Percentiles rank a stretch among this genome's conserved stretches.
phyloP scores from a whole-genome alignment of 2,113 vertebrate genomes.

The Epinephelus fuscoguttatus region DNA sequence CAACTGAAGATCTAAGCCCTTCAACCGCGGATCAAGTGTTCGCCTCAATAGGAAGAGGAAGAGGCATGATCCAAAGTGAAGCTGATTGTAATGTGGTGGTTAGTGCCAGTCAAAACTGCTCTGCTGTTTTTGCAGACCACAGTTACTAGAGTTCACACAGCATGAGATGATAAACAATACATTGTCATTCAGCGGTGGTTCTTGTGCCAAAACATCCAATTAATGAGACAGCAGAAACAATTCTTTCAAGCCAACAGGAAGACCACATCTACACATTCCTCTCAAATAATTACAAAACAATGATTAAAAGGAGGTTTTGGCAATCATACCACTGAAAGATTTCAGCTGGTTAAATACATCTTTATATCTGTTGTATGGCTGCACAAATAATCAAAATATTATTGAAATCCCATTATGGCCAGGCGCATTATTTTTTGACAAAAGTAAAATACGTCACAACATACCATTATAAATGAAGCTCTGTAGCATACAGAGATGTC shows the following conservation, averaged over 20 bases:
- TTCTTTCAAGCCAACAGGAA: neutral
- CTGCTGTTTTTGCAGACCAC: neutral
- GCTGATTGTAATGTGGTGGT: neutral
- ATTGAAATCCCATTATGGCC: too few species aligned
- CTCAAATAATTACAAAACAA: neutral
- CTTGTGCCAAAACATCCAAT: neutral
- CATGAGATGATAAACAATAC: neutral
- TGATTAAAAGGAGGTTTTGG: neutral
- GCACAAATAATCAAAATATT: too few species aligned
- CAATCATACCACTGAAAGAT: neutral
- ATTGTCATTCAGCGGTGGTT: neutral
- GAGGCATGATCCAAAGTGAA: neutral
- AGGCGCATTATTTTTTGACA: too few species aligned
- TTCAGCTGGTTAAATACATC: neutral
- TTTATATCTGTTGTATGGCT: neutral
- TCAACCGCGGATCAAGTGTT: neutral
- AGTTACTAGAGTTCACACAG: neutral
- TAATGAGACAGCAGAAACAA: neutral
- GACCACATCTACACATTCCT: too few species aligned
- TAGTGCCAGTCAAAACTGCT: too few species aligned
- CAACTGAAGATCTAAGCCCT: neutral
- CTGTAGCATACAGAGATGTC: too few species aligned
- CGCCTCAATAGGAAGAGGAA: neutral
- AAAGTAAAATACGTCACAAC: too few species aligned
- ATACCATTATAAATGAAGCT: too few species aligned